phyloP scores from a whole-genome alignment of 2,888 invertebrate species.

The Ectropis crepuscularia region DNA sequence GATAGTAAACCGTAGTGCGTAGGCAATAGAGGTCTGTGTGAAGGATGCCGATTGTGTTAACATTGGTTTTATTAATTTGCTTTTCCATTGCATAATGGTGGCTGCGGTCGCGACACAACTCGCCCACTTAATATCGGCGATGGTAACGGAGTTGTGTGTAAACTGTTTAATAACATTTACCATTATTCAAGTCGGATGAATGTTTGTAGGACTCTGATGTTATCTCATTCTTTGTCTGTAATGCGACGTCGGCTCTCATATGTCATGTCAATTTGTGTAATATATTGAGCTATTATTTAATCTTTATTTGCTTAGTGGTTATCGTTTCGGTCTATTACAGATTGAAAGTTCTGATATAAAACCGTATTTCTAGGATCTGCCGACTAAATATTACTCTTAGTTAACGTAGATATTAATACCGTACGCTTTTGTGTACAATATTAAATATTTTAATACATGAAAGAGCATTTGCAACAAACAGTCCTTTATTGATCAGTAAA shows the following conservation, averaged over 20 bases:
- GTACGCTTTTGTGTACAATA: too few species aligned
- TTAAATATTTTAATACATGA: too few species aligned
- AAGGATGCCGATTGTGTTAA: conserved; percentile 49
- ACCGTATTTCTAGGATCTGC: too few species aligned
- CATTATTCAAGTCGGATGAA: conserved; percentile 31
- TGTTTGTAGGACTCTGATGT: conserved; percentile 17
- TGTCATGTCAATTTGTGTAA: conserved; percentile 21
- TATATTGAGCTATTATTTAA: conserved; percentile 17
- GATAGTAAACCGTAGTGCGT: conserved; percentile 61
- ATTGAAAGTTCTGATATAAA: not conserved
- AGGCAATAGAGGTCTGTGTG: conserved; percentile 55
- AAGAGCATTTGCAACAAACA: too few species aligned
- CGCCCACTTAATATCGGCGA: conserved; percentile 53
- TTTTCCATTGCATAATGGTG: conserved; percentile 62
- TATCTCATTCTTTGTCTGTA: conserved; percentile 17
- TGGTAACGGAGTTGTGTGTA: conserved; percentile 52
- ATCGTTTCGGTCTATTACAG: conserved; percentile 2
- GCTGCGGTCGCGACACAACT: conserved; percentile 53
- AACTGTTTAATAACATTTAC: conserved; percentile 41
- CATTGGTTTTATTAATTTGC: conserved; percentile 54
- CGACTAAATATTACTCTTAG: too few species aligned
- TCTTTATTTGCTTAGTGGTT: conserved; percentile 13
- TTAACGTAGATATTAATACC: too few species aligned
- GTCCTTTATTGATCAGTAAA: too few species aligned
- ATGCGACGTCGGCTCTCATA: conserved; percentile 14